Evolutionary conservation across 2,113 vertebrate species (phyloP), one percentile per base, ranked within the genome.

Genomic region (Sturnira hondurensis): DNA sequence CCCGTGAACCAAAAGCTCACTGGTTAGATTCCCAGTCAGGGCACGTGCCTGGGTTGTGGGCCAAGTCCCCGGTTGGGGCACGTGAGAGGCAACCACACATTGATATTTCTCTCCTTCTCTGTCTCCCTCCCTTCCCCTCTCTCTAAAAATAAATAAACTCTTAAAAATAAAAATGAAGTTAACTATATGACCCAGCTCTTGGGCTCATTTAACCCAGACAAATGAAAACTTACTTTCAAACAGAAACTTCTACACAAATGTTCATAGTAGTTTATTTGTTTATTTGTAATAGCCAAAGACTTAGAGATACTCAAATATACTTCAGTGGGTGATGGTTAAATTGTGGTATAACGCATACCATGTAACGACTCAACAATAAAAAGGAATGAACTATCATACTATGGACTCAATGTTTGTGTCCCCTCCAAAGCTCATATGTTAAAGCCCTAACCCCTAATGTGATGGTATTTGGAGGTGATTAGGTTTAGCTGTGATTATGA

Each of bases 271-370:
- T 50, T 82, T 90, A 58, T 86, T 78, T 83, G 20, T 56, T 56
- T 93, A 85, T 86, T 77, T 83, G 9, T 95, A 58, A 86, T 71
- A 97, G 4, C n/a, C 90, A 65, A 77, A 95, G 92, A 92, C 45
- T 73, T 6, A n/a, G 93, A 95, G 47, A 54, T n/a, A 63, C 67
- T 47, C n/a, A 73, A 86, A 61, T 78, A 50, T 70, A 71, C 26
- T 87, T 74, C 56, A 33, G 7, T 31, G 47, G 14, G 17, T 82
- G 56, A 74, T 54, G 17, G 26, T 83, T 82, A 84, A 45, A 93
- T 28, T 56, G 33, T 71, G 54, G 1, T 43, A 61, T 17, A 52
- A 38, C 47, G n/a, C 41, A 47, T 56, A 68, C 28, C 63, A 28
- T 63, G 22, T 77, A 73, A n/a, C 22, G 52, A 63, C 58, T 65